Evolutionary conservation across 64 coral and sea anemone genomes (phyloP).

Genomic region (Montipora sp.): DNA sequence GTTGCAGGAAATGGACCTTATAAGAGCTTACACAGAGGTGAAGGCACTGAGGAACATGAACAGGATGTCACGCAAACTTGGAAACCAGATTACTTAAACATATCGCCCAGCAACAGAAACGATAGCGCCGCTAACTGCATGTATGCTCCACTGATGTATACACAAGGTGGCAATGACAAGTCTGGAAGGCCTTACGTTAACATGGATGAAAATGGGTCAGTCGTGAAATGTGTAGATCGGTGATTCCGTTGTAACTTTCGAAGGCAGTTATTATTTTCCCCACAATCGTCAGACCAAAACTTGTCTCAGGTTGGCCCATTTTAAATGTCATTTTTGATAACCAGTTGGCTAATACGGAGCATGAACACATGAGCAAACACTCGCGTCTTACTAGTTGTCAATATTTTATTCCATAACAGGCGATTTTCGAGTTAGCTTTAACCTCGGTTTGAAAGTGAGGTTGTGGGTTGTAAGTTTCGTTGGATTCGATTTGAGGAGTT

Average conservation of each 20-base stretch:
- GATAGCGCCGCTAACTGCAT: slow-evolving; percentile 39
- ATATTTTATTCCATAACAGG: too few relatives aligned
- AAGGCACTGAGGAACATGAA: not conserved
- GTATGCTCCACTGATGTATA: slow-evolving; percentile 19
- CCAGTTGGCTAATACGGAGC: too few relatives aligned
- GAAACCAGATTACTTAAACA: slow-evolving; percentile 36
- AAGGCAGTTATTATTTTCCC: not conserved
- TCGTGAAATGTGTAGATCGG: not conserved
- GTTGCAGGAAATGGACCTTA: not conserved
- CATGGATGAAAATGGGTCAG: not conserved
- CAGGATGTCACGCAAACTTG: not conserved
- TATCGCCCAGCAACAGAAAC: slow-evolving; percentile 46
- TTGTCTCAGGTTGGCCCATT: too few relatives aligned
- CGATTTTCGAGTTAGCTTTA: too few relatives aligned
- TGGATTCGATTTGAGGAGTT: too few relatives aligned
- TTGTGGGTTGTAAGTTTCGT: too few relatives aligned
- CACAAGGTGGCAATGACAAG: not conserved
- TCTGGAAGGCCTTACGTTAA: not conserved
- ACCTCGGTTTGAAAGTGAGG: too few relatives aligned
- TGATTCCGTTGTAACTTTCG: not conserved
- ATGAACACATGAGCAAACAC: too few relatives aligned
- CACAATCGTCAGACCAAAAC: not conserved
- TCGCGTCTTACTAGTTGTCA: too few relatives aligned
- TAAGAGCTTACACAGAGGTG: not conserved
- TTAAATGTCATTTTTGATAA: too few relatives aligned